These are phyloP conservation scores for Sinopyrophorus schimmeli DNA, from an alignment of 2,888 invertebrate genomes.

Conservation along the genomic window DNA sequence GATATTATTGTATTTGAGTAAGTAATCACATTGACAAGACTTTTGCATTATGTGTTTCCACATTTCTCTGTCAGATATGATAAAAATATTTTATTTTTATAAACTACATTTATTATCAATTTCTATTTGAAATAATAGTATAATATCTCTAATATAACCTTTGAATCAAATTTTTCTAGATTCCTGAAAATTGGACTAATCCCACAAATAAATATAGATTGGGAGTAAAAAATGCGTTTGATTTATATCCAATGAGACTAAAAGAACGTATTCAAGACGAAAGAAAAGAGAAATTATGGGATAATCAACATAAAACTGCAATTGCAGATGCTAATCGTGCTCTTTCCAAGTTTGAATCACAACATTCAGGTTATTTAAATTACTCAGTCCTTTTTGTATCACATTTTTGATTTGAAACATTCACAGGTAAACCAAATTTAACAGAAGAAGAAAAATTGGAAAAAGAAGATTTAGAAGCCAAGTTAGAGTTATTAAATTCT, in stretches of 20 bases:
- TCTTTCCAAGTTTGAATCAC: slow-evolving; percentile 73
- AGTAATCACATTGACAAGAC: background rate
- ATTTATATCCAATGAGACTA: slow-evolving; percentile 83
- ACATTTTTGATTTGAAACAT: slow-evolving; percentile 5
- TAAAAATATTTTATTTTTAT: too few species aligned
- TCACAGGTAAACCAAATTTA: slow-evolving; percentile 19
- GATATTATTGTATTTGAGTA: background rate
- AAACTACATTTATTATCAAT: too few species aligned
- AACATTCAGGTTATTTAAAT: slow-evolving; percentile 14
- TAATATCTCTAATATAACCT: too few species aligned
- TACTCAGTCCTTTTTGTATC: background rate
- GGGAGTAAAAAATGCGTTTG: slow-evolving; percentile 83
- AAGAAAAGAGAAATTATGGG: slow-evolving; percentile 82
- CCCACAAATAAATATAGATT: slow-evolving; percentile 83
- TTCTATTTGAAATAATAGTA: too few species aligned
- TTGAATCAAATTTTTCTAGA: slow-evolving; percentile 58
- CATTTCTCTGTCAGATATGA: background rate
- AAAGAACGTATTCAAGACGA: slow-evolving; percentile 76
- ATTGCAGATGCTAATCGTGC: slow-evolving; percentile 77
- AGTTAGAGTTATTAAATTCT: slow-evolving; percentile 78
- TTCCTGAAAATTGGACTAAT: slow-evolving; percentile 82
- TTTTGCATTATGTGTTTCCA: background rate
- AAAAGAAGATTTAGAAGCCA: slow-evolving; percentile 88
- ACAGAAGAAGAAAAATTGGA: slow-evolving; percentile 74
- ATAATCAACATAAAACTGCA: slow-evolving; percentile 76